Conservation (phyloP, 2,797 vertebrate species). For the Myioborus miniatus region DNA sequence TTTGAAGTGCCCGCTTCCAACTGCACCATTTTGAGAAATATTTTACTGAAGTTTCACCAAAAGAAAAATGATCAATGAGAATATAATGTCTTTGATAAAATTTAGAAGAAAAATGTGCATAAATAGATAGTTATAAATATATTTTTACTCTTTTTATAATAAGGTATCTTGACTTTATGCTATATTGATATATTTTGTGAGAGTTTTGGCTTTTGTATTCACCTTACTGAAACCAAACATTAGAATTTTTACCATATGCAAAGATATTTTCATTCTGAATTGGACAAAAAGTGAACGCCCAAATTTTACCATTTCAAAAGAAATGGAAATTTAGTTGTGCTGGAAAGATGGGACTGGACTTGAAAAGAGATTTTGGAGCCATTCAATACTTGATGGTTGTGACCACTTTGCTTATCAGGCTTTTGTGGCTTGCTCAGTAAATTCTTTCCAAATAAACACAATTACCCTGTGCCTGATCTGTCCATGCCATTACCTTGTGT, state of each 20-base stretch:
- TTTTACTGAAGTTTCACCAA: background rate
- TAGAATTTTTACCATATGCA: background rate
- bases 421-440: background rate
- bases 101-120: background rate
- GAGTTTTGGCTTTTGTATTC: background rate
- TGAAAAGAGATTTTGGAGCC: background rate
- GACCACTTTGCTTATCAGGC: background rate
- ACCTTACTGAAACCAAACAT: background rate
- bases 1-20: background rate
- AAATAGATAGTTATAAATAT: background rate
- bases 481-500: background rate
- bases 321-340: background rate
- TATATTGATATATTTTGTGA: background rate
- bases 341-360: background rate
- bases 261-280: background rate
- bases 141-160: background rate
- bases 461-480: background rate
- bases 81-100: background rate
- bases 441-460: background rate
- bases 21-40: background rate
- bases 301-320: background rate
- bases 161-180: background rate
- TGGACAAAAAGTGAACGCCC: background rate
- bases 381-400: background rate
- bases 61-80: background rate